phyloP scores from a whole-genome alignment of 2,113 vertebrate species.

The Notechis scutatus region DNA sequence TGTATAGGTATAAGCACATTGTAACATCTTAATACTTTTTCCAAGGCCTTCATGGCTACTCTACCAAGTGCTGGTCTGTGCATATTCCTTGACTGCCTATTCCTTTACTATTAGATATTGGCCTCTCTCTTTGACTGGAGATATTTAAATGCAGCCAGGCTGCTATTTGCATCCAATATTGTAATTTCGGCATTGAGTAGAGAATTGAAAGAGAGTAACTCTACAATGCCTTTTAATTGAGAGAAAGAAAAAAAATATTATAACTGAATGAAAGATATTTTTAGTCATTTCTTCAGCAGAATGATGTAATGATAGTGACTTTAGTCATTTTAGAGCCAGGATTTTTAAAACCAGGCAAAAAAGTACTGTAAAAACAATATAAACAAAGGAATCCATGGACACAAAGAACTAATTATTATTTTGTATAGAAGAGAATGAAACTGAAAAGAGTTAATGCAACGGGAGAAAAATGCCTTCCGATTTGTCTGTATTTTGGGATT shows the following conservation, averaged over 20 bases:
- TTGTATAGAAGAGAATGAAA: background rate
- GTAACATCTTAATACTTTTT: background rate
- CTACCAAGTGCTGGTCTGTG: background rate
- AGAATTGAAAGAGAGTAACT: background rate
- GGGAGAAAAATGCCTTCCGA: background rate
- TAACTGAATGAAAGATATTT: background rate
- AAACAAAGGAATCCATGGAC: background rate
- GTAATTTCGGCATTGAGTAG: background rate
- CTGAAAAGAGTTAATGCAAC: background rate
- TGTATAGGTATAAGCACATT: background rate
- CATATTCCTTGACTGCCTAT: background rate
- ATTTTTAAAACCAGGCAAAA: background rate
- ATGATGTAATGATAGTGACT: background rate
- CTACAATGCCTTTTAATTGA: background rate
- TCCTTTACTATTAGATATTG: background rate
- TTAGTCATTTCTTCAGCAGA: background rate
- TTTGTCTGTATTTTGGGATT: slow-evolving; percentile 24
- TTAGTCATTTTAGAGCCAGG: background rate
- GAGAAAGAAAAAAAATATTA: background rate
- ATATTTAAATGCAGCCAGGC: background rate
- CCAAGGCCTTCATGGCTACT: background rate
- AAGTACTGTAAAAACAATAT: background rate
- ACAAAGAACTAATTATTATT: too few relatives aligned
- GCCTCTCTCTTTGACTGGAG: background rate
- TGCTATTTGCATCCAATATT: background rate